Conservation (phyloP, 2,113 vertebrate species). For the Baryphthengus martii region DNA sequence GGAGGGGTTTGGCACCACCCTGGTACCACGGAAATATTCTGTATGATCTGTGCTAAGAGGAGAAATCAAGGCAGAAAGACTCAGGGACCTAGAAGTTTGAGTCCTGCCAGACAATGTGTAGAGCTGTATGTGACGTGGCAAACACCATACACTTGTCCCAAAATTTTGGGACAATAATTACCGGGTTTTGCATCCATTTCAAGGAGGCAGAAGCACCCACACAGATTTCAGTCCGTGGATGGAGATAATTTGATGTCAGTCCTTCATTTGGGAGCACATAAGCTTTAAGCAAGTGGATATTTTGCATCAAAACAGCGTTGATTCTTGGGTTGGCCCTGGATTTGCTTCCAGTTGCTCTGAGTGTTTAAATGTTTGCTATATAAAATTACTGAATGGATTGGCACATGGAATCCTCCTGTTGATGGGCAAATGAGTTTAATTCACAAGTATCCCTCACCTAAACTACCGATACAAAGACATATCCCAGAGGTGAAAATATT, state of each 20-base stretch:
- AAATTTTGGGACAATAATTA: neutral
- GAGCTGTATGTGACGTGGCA: neutral
- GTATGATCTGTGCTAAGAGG: neutral
- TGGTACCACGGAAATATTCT: neutral
- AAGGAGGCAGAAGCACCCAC: neutral
- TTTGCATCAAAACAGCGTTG: neutral
- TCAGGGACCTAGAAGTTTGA: fast-evolving
- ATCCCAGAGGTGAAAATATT: neutral
- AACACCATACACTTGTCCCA: fast-evolving
- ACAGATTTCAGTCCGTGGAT: fast-evolving
- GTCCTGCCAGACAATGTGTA: neutral
- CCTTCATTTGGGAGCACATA: neutral
- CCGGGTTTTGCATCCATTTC: neutral
- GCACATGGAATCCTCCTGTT: neutral
- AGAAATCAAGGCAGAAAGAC: neutral
- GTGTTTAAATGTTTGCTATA: neutral
- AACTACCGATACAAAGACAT: neutral
- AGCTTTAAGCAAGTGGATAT: neutral
- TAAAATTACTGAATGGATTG: neutral
- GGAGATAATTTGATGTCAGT: neutral
- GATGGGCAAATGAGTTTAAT: neutral
- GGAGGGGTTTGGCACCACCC: neutral
- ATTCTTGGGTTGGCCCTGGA: neutral
- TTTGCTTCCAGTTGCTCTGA: neutral
- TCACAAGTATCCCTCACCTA: neutral